These are phyloP conservation scores for Chaetops frenatus DNA, from an alignment of 2,113 vertebrate species.

Conservation along the genomic window DNA sequence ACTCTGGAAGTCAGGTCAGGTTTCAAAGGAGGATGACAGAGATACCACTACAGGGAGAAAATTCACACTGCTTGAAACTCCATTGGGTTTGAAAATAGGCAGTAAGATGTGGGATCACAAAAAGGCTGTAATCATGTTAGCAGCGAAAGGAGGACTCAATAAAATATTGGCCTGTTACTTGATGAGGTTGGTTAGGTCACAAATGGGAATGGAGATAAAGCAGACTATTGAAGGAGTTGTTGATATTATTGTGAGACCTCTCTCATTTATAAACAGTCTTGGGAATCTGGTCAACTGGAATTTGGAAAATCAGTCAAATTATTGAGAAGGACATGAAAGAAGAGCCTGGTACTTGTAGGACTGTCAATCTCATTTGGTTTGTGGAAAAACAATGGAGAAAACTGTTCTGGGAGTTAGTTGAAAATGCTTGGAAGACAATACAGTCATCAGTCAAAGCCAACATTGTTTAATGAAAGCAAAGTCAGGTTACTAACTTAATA, in stretches of 20 bases:
- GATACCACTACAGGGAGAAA: background rate
- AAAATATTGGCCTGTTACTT: background rate
- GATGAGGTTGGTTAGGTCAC: background rate
- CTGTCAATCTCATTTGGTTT: background rate
- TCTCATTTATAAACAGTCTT: background rate
- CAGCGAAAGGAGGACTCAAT: background rate
- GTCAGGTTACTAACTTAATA: background rate
- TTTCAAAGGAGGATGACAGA: background rate
- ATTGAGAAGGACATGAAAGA: background rate
- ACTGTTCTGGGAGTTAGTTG: background rate
- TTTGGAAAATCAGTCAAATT: background rate
- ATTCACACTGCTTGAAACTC: fast-evolving
- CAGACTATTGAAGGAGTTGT: background rate
- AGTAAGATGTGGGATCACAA: background rate
- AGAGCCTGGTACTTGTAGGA: background rate
- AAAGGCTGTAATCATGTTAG: background rate
- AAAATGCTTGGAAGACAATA: background rate
- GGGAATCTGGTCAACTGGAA: background rate
- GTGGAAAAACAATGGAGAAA: background rate
- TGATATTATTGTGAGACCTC: background rate
- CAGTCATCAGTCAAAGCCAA: fast-evolving
- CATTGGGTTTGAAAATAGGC: background rate
- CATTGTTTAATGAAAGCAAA: background rate
- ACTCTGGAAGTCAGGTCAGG: background rate
- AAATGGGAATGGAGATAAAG: background rate